Percentiles rank a stretch among this genome's conserved stretches.
Conservation (phyloP, 2,797 vertebrate genomes). For the Platalea minor region DNA sequence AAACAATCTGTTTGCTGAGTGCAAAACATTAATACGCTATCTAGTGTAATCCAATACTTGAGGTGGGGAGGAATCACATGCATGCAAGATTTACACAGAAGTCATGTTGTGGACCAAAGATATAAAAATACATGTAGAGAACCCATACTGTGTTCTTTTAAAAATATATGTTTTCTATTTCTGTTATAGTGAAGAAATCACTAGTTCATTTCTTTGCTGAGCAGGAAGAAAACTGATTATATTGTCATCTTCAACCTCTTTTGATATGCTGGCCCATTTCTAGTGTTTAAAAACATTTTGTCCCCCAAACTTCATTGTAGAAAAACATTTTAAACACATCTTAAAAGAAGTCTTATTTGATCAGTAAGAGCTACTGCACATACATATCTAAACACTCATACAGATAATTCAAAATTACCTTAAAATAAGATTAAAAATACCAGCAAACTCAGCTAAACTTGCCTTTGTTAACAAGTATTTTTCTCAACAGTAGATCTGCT, state of each 20-base stretch:
- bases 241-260: not conserved
- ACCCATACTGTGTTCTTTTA: not conserved
- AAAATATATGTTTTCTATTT: not conserved
- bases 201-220: not conserved
- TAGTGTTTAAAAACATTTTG: not conserved
- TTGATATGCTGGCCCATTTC: not conserved
- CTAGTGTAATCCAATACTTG: not conserved
- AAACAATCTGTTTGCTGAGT: not conserved
- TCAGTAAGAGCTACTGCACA: not conserved
- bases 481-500: not conserved
- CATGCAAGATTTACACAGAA: not conserved
- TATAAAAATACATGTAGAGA: not conserved
- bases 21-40: not conserved
- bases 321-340: not conserved
- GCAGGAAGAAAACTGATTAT: not conserved
- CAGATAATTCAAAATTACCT: not conserved
- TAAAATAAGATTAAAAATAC: not conserved
- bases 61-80: accelerated
- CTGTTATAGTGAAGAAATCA: not conserved
- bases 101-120: not conserved
- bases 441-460: not conserved
- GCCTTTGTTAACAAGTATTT: not conserved
- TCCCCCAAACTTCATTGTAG: not conserved
- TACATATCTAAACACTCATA: not conserved
- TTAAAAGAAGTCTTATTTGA: not conserved